Base-by-base conservation (phyloP, 2,888 invertebrate species). In the Choreutis nemorana region DNA sequence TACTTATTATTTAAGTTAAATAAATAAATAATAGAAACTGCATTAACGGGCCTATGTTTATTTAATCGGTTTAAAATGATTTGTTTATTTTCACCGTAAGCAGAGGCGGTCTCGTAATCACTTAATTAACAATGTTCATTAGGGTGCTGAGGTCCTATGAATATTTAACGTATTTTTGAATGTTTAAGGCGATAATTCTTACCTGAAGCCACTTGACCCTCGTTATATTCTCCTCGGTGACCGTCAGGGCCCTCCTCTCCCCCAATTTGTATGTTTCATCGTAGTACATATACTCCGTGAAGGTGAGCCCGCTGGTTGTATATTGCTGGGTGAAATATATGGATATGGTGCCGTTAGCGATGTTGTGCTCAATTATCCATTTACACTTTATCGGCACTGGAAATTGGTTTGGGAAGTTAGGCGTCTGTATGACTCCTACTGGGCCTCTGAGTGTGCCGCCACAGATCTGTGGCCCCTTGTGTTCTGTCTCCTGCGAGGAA, bases 301-400 rank as follows among this genome's bases (percentile, higher is more conserved):
- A 88, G 26, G 83, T 85, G 5, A 91, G 65, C 0, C 91, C 91
- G 48, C 87, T 87, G 43, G 87, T 86, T 23, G 91, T 89, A 73
- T 90, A 95, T 45, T 92, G 84, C 55, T 95, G 94, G 2, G 93
- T 94, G 45, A 95, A 83, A 57, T 94, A 94, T 40, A 95, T 83
- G 40, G 91, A 85, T 51, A 94, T 92, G 28, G 89, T 86, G 6
- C 87, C 83, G 45, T 88, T 87, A 33, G 80, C 79, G 38, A 89
- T 86, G n/a, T 89, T 87, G 52, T 92, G 90, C 35, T 73, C 67
- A 54, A 95, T 90, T 33, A 94, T 82, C 94, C 94, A 95, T 44
- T 87, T 84, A 61, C 94, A 94, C 43, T 84, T 84, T 36, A 94
- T 87, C 9, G 95, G 95, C 23, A 91, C 88, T 4, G 83, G 80